A percentile compares a stretch with the other conserved stretches of the same genome.
phyloP scores from a whole-genome alignment of 2,797 vertebrate species.

The Morus bassanus region DNA sequence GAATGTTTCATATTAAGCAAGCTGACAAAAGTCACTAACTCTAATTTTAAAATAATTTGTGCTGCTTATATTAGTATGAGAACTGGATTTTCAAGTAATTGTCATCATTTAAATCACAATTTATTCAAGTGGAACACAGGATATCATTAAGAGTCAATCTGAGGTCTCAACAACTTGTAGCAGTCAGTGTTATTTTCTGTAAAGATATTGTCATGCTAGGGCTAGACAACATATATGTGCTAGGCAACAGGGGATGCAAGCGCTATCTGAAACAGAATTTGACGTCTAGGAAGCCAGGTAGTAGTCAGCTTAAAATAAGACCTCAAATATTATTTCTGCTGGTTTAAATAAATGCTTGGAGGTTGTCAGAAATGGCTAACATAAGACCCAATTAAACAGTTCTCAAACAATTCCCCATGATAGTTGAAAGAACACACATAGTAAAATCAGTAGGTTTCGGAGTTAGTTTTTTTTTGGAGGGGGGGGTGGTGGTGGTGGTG shows the following conservation, averaged over 20 bases:
- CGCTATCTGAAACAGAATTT: neutral
- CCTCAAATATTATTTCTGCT: neutral
- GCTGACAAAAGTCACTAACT: neutral
- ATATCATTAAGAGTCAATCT: slow-evolving; percentile 6
- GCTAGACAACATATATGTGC: neutral
- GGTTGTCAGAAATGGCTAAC: neutral
- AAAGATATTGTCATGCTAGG: neutral
- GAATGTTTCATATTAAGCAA: neutral
- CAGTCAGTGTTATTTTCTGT: neutral
- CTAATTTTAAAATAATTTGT: neutral
- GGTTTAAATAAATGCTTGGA: neutral
- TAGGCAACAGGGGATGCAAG: neutral
- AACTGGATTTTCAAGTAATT: neutral
- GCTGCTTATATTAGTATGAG: neutral
- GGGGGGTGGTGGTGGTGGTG: too few relatives aligned
- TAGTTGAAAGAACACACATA: neutral
- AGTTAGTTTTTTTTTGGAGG: neutral
- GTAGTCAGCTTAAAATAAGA: neutral
- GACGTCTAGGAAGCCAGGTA: neutral
- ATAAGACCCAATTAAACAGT: neutral
- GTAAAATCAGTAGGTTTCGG: neutral
- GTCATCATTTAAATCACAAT: neutral
- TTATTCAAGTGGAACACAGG: neutral
- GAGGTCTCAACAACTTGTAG: neutral
- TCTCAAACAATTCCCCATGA: neutral